These are phyloP conservation scores for Synanthedon andrenaeformis DNA, from an alignment of 2,888 invertebrate genomes.

Conservation along the genomic window DNA sequence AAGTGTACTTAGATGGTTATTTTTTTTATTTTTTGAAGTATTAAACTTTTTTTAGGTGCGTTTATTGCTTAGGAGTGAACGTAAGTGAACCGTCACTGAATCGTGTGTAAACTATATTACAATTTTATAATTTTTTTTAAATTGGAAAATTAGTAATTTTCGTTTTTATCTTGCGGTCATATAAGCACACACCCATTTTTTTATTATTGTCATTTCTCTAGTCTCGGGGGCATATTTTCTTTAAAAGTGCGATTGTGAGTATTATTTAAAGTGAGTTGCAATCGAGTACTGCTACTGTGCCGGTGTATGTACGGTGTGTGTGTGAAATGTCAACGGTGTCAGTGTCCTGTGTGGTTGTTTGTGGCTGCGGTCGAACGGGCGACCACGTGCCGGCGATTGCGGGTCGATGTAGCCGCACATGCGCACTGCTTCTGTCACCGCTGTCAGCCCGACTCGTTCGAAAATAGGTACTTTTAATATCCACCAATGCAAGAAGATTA, in stretches of 20 bases:
- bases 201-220: too few relatives aligned
- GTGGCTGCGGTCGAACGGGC: slow-evolving; percentile 31
- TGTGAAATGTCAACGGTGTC: slow-evolving; percentile 8
- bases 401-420: slow-evolving; percentile 55
- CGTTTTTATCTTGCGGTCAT: too few relatives aligned
- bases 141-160: too few relatives aligned
- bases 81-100: neutral
- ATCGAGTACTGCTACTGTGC: too few relatives aligned
- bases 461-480: neutral
- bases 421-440: slow-evolving; percentile 19
- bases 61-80: neutral
- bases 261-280: too few relatives aligned
- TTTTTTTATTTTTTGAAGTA: neutral
- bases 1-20: neutral
- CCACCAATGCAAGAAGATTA: too few relatives aligned
- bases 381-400: slow-evolving; percentile 18
- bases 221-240: too few relatives aligned
- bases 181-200: too few relatives aligned
- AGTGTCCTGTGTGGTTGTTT: slow-evolving; percentile 16
- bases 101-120: neutral
- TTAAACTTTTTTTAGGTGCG: neutral
- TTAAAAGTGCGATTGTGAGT: too few relatives aligned
- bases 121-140: neutral
- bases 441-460: neutral
- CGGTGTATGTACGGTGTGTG: neutral